Base-by-base conservation (phyloP, 2,888 invertebrate genomes). In the Adelphocoris suturalis region DNA sequence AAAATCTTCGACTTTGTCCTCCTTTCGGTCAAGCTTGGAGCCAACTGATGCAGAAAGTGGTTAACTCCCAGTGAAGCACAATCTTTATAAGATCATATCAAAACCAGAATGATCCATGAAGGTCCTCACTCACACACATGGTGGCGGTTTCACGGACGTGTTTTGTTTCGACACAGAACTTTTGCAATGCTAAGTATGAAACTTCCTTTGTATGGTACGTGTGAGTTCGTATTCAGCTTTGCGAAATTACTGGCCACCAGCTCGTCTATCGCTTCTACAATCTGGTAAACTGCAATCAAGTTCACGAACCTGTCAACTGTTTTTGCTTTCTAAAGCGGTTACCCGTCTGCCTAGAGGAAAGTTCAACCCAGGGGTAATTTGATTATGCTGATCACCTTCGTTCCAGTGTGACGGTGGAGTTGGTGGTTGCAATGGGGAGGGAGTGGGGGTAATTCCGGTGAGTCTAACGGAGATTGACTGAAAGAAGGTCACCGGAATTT, bases 351-450 rank as follows among this genome's bases (percentile, higher is more conserved):
- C 52, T 3, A 37, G 37, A 37, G 37, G 52, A 52, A 52, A 16
- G 13, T 52, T 52, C 52, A 52, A 52, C 37, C 37, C 52, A 52
- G 52, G 11, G 52, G 68, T 68, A 68, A 68, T 68, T 68, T 68
- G 68, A 68, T 68, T 68, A 68, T 12, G 68, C 68, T 68, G 19
- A 68, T 68, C 19, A 27, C 19, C 68, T 68, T 68, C 23, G 23
- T 68, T 68, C 5, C 19, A 7, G 37, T 37, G 37, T 37, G 37
- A 37, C 68, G 52, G 2, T 16, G 52, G 12, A 11, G 52, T 52
- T 52, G n/a, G n/a, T n/a, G n/a, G n/a, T n/a, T n/a, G n/a, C n/a
- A 14, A 14, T 2, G 52, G 2, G 23, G 23, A 13, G 68, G 68
- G 19, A 16, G 5, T n/a, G 68, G 68, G 0, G 52, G 16, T 12